Percentiles rank a stretch among this genome's conserved stretches.
Conservation (phyloP, 2,797 vertebrate species). For the Lutjanus campechanus region DNA sequence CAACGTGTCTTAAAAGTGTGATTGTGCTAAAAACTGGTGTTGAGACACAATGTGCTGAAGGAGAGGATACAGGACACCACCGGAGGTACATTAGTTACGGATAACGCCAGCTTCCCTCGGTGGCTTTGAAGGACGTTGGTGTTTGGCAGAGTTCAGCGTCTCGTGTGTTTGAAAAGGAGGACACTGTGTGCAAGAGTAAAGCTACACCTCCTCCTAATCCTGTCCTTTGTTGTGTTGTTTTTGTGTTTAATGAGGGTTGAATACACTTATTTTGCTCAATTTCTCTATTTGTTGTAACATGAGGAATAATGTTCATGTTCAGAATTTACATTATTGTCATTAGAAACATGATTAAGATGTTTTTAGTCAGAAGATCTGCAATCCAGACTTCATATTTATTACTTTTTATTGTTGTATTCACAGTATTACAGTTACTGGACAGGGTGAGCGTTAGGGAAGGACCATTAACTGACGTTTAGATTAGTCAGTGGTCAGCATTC, state of each 20-base stretch:
- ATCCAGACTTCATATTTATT: constrained; percentile 7
- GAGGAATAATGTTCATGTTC: neutral
- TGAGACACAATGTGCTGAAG: constrained; percentile 20
- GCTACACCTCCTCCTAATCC: constrained; percentile 39
- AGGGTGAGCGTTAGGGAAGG: neutral
- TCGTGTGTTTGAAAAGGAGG: constrained; percentile 43
- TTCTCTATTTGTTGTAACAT: constrained; percentile 13
- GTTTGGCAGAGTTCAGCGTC: constrained; percentile 43
- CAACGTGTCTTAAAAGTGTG: constrained; percentile 30
- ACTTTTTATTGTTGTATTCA: constrained; percentile 11
- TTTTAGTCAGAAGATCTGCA: constrained; percentile 8
- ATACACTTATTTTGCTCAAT: constrained; percentile 19
- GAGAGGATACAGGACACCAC: constrained; percentile 48
- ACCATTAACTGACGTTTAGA: neutral
- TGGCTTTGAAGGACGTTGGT: constrained; percentile 41
- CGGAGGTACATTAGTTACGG: constrained; percentile 49
- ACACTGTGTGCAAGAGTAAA: constrained; percentile 20
- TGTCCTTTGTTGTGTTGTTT: constrained; percentile 16
- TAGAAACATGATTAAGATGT: neutral
- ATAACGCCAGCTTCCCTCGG: constrained; percentile 35
- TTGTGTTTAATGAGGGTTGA: constrained; percentile 10
- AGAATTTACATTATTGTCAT: neutral
- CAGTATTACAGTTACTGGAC: neutral
- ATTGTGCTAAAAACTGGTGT: constrained; percentile 26
- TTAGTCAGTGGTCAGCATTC: neutral